Evolutionary conservation across 92 coral and sea anemone genomes (phyloP), one percentile per base, ranked within the genome.

Genomic region (Blastomussa wellsi): DNA sequence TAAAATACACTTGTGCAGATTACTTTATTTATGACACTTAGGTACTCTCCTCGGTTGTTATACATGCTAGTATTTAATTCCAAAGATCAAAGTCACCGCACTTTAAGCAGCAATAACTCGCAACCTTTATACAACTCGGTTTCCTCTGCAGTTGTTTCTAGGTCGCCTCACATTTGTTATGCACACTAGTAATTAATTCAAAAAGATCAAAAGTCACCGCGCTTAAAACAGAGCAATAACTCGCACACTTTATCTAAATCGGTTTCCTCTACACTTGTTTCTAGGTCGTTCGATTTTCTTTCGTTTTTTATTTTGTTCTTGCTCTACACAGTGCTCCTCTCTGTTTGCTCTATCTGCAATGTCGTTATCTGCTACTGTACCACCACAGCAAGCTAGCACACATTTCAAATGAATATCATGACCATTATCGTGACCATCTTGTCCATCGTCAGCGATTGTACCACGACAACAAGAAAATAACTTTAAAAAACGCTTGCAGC

Each of bases 361-460:
- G 47, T 69, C n/a, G 42, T 69, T 69, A 19, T 69, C 74, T 36
- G 74, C 74, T 16, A 69, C 74, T 35, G 74, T 69, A 32, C 74
- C 74, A 35, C 42, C 26, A 26, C 74, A 69, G n/a, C 74, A 69
- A 69, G 73, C 73, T 2, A 68, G 73, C 33, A n/a, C n/a, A n/a
- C n/a, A n/a, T n/a, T n/a, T n/a, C n/a, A n/a, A n/a, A n/a, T n/a
- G n/a, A n/a, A n/a, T n/a, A n/a, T n/a, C n/a, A n/a, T n/a, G n/a
- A n/a, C n/a, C n/a, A n/a, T n/a, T n/a, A n/a, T n/a, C n/a, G 65
- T 59, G 65, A 59, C 65, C 65, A 59, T 59, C 65, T 59, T 24
- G 28, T 59, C 65, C 65, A 24, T 59, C 65, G n/a, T n/a, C n/a
- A 59, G 65, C 65, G 31, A 22, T 22, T 59, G 9, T 9, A 24